Percentiles rank a stretch among this genome's conserved stretches.
Evolutionary conservation across 2,888 invertebrate genomes (phyloP).

Genomic region (Agriopis leucophaearia): DNA sequence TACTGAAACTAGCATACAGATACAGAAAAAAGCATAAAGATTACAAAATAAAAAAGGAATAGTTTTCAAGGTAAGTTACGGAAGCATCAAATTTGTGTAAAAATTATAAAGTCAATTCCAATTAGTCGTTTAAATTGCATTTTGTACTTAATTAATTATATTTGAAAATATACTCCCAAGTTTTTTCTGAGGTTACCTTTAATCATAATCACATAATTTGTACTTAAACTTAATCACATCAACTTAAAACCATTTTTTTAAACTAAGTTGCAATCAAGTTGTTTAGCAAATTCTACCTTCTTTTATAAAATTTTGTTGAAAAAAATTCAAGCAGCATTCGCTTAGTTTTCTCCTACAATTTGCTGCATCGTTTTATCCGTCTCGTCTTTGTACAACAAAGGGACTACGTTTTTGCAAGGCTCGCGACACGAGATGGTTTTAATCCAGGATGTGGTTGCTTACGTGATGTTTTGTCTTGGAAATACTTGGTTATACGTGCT

Average conservation of each 20-base stretch:
- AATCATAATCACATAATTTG: no score
- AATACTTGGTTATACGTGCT: not conserved
- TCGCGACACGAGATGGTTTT: slow-evolving; percentile 55
- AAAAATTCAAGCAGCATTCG: slow-evolving; percentile 57
- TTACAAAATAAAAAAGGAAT: no score
- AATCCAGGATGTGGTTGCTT: slow-evolving; percentile 59
- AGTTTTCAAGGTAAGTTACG: no score
- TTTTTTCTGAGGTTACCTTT: no score
- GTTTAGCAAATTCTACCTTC: not conserved
- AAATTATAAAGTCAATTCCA: no score
- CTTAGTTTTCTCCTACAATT: slow-evolving; percentile 66
- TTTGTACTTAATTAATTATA: no score
- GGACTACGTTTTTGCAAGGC: slow-evolving; percentile 58
- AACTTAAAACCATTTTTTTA: not conserved
- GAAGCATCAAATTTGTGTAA: no score
- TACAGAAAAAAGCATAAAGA: no score
- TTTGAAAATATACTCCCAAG: no score
- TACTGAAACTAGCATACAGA: no score
- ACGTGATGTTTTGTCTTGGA: slow-evolving; percentile 62
- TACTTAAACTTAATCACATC: not conserved
- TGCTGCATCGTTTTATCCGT: slow-evolving; percentile 49
- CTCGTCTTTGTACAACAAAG: slow-evolving; percentile 63
- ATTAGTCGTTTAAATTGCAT: no score
- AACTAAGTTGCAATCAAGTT: not conserved
- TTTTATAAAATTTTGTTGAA: slow-evolving; percentile 3